Percentiles rank a stretch among this genome's conserved stretches.
These are phyloP conservation scores for Stegophylla sp. DNA, from an alignment of 2,888 invertebrate genomes.

Conservation along the genomic window DNA sequence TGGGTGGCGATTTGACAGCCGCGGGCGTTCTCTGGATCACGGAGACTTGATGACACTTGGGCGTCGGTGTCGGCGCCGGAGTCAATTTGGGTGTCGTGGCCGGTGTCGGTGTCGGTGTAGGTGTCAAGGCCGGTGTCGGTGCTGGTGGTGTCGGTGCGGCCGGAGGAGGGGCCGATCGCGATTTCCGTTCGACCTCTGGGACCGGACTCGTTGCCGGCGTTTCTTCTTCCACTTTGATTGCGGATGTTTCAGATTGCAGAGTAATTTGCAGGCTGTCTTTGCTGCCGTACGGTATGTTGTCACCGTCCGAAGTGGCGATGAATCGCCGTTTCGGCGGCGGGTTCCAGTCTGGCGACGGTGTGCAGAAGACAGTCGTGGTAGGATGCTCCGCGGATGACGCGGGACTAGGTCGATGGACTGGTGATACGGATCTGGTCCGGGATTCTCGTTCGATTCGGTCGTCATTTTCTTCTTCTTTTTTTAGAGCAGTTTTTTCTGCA, in stretches of 20 bases:
- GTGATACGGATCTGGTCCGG: slow-evolving; percentile 5
- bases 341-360: slow-evolving; percentile 57
- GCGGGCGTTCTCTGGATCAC: slow-evolving; percentile 82
- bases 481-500: slow-evolving; percentile 12
- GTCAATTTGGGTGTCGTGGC: slow-evolving; percentile 65
- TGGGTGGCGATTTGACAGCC: slow-evolving; percentile 61
- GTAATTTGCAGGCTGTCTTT: slow-evolving; percentile 46
- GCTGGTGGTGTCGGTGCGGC: background rate
- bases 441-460: background rate
- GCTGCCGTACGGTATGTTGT: slow-evolving; percentile 77
- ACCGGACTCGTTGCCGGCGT: slow-evolving; percentile 64
- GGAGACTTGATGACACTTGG: slow-evolving; percentile 75
- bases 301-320: slow-evolving; percentile 81
- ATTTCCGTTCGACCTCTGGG: slow-evolving; percentile 5
- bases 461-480: background rate
- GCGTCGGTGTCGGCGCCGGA: slow-evolving; percentile 71
- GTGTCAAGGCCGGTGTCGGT: background rate
- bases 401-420: background rate
- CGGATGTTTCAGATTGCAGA: slow-evolving; percentile 11
- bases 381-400: background rate
- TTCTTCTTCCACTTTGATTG: slow-evolving; percentile 81
- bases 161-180: background rate
- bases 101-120: slow-evolving; percentile 74
- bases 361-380: background rate
- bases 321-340: slow-evolving; percentile 71